A percentile compares a stretch with the other conserved stretches of the same genome.
Evolutionary conservation across 2,888 invertebrate genomes (phyloP).

Genomic region (Synergus itoensis): DNA sequence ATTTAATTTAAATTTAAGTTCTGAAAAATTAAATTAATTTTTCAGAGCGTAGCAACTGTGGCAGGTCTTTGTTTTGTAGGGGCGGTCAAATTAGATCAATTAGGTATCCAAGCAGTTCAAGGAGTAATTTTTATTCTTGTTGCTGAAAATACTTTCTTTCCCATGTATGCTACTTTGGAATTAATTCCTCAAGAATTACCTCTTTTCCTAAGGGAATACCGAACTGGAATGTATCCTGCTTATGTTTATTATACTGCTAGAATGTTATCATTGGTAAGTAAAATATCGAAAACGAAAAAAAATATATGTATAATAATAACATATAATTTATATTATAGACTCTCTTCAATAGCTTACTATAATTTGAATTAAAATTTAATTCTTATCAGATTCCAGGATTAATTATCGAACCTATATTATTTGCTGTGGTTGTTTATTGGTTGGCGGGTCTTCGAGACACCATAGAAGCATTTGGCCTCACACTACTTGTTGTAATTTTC

Average conservation of each 20-base stretch:
- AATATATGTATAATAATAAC: too few relatives aligned
- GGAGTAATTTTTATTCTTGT: conserved; percentile 93
- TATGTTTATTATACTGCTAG: conserved; percentile 90
- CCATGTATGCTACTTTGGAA: conserved; percentile 93
- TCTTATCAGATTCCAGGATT: conserved; percentile 87
- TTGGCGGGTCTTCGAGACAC: conserved; percentile 88
- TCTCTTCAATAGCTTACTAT: conserved; percentile 3
- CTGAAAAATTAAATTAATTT: conserved; percentile 79
- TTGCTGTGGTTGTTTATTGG: conserved; percentile 91
- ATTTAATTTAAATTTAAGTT: conserved; percentile 17
- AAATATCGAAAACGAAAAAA: background rate
- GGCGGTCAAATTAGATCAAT: conserved; percentile 85
- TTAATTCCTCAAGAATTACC: conserved; percentile 91
- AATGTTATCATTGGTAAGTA: conserved; percentile 86
- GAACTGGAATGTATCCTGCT: conserved; percentile 89
- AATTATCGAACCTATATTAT: conserved; percentile 89
- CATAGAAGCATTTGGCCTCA: conserved; percentile 84
- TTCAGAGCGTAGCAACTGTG: conserved; percentile 83
- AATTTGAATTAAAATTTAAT: background rate
- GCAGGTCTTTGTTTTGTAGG: conserved; percentile 93
- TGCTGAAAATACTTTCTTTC: conserved; percentile 93
- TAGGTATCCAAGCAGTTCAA: conserved; percentile 92
- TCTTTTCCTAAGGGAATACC: conserved; percentile 88
- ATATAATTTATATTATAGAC: background rate
- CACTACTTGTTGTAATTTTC: conserved; percentile 84